Evolutionary conservation across 2,888 invertebrate species (phyloP).

Genomic region (Leptinotarsa haldemani): DNA sequence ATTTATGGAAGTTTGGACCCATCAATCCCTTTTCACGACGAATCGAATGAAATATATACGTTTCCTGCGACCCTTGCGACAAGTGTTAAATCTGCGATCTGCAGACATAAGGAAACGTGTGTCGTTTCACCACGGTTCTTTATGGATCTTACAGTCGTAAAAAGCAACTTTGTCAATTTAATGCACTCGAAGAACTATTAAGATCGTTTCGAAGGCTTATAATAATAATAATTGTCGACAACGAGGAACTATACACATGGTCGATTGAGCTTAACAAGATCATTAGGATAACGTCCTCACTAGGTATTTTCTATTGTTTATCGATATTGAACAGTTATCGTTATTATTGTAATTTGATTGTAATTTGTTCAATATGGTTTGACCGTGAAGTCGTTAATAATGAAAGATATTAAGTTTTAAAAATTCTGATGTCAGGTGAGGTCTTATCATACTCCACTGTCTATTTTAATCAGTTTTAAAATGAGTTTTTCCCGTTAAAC

Average conservation of each 20-base stretch:
- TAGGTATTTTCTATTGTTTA: constrained; percentile 30
- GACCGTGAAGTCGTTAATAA: background rate
- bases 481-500: too few relatives aligned
- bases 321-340: constrained; percentile 14
- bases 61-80: background rate
- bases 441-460: too few relatives aligned
- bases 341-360: constrained; percentile 16
- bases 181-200: background rate
- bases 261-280: constrained; percentile 31
- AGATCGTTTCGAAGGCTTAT: background rate
- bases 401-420: background rate
- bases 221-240: background rate
- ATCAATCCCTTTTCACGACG: too few relatives aligned
- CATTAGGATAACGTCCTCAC: constrained; percentile 22
- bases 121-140: background rate
- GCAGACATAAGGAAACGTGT: background rate
- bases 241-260: constrained; percentile 23
- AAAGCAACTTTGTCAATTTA: constrained; percentile 14
- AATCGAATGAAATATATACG: too few relatives aligned
- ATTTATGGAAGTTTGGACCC: too few relatives aligned
- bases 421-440: background rate
- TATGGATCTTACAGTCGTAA: background rate
- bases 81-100: background rate
- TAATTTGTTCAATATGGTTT: background rate
- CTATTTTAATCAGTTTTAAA: too few relatives aligned